These are phyloP conservation scores for Nymphalis io DNA, from an alignment of 1,140 invertebrate species.

Conservation along the genomic window DNA sequence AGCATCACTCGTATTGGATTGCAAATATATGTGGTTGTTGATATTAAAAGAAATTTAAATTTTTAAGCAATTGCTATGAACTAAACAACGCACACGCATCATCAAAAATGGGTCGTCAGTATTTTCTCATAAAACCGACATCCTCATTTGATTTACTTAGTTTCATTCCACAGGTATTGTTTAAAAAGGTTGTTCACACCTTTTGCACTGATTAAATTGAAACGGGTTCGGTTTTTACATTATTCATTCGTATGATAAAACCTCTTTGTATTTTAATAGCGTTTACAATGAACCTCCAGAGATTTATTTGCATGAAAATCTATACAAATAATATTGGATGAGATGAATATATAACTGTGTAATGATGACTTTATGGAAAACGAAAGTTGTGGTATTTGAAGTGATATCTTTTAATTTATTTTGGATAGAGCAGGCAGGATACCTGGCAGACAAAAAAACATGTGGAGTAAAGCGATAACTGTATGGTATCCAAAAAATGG, in stretches of 20 bases:
- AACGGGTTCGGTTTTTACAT: conserved; percentile 39
- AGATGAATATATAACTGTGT: too few species aligned
- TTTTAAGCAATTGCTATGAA: neutral
- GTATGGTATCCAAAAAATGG: too few species aligned
- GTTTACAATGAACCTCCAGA: conserved; percentile 19
- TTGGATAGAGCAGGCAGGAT: too few species aligned
- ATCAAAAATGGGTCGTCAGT: conserved; percentile 21
- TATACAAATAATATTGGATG: conserved; percentile 16
- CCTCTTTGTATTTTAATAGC: conserved; percentile 46
- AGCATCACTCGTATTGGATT: too few species aligned
- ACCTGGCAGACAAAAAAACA: too few species aligned
- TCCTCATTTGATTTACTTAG: conserved; percentile 36
- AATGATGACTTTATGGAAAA: too few species aligned
- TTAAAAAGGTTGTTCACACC: conserved; percentile 41
- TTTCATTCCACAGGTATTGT: conserved; percentile 40
- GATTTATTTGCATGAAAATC: conserved; percentile 30
- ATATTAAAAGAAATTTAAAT: neutral
- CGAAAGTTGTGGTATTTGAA: too few species aligned
- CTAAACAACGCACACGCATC: neutral
- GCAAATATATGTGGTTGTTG: neutral
- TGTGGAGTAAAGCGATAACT: too few species aligned
- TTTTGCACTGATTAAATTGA: conserved; percentile 40
- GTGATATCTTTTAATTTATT: too few species aligned
- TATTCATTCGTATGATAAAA: conserved; percentile 45
- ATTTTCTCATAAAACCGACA: conserved; percentile 26